A percentile compares a stretch with the other conserved stretches of the same genome.
These are phyloP conservation scores for Fringilla coelebs DNA, from an alignment of 2,797 vertebrate genomes.

Conservation along the genomic window DNA sequence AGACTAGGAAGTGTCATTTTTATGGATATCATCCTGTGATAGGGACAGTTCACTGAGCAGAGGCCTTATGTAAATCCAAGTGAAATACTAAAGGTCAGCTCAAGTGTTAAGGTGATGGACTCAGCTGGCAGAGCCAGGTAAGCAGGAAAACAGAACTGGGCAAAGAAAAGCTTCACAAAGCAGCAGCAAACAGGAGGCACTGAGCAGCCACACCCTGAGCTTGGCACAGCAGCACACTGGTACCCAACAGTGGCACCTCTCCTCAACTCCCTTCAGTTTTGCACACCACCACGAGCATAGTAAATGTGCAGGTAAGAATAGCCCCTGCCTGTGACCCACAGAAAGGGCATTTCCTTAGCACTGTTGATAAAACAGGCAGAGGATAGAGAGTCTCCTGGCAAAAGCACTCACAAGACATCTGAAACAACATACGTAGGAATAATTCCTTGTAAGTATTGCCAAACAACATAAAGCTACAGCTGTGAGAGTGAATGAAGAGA, in stretches of 20 bases:
- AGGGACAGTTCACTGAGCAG: not conserved
- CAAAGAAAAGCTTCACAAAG: not conserved
- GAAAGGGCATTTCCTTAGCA: not conserved
- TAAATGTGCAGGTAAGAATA: not conserved
- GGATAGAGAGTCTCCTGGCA: not conserved
- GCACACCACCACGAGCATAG: not conserved
- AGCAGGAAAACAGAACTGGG: not conserved
- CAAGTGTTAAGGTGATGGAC: not conserved
- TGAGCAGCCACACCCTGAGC: rapidly evolving
- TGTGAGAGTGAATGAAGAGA: not conserved
- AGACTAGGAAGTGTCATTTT: constrained; percentile 64
- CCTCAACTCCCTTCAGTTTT: not conserved
- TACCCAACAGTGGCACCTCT: not conserved
- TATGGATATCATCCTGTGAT: constrained; percentile 53
- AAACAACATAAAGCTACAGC: not conserved
- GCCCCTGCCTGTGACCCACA: not conserved
- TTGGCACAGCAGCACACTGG: not conserved
- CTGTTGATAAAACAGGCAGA: not conserved
- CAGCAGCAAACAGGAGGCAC: not conserved
- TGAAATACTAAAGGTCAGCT: not conserved
- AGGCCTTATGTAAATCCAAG: not conserved
- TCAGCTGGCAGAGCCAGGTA: not conserved
- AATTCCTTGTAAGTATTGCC: not conserved
- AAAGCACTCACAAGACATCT: not conserved
- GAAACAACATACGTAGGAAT: not conserved